Conservation (phyloP, 2,888 invertebrate species). For the Anthophora plumipes region DNA sequence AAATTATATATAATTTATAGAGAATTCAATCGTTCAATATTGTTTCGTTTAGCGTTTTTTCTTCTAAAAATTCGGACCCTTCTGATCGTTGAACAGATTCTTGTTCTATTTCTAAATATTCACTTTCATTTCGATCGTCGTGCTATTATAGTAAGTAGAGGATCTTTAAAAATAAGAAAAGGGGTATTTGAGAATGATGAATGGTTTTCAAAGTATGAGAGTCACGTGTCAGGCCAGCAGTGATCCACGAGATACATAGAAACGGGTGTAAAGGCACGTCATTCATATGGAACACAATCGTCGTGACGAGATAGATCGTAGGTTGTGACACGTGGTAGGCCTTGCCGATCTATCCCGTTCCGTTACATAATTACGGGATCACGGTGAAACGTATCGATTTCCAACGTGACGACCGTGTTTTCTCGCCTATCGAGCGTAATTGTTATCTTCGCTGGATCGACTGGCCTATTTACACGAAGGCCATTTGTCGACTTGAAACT, state of each 20-base stretch:
- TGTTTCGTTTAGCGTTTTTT: too few species aligned
- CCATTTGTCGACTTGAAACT: slow-evolving; percentile 31
- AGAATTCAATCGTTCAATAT: too few species aligned
- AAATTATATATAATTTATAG: too few species aligned
- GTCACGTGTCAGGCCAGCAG: not conserved
- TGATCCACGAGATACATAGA: not conserved
- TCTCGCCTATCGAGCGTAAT: slow-evolving; percentile 62
- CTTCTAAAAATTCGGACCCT: too few species aligned
- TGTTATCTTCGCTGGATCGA: slow-evolving; percentile 69
- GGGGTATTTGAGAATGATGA: too few species aligned
- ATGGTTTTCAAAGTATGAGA: too few species aligned
- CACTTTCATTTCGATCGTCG: too few species aligned
- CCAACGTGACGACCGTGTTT: slow-evolving; percentile 45
- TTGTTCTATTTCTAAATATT: too few species aligned
- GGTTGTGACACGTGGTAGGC: slow-evolving; percentile 48
- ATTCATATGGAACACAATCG: slow-evolving; percentile 10
- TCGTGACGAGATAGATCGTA: slow-evolving; percentile 38
- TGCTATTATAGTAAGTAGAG: too few species aligned
- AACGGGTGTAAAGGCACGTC: not conserved
- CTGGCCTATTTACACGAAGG: slow-evolving; percentile 74
- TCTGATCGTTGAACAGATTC: too few species aligned
- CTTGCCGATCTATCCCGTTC: slow-evolving; percentile 46
- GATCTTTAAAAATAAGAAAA: too few species aligned
- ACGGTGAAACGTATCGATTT: slow-evolving; percentile 34
- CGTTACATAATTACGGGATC: slow-evolving; percentile 52